Evolutionary conservation across 1,140 invertebrate species (phyloP), one percentile per base, ranked within the genome.

Genomic region (Papilio xuthus): DNA sequence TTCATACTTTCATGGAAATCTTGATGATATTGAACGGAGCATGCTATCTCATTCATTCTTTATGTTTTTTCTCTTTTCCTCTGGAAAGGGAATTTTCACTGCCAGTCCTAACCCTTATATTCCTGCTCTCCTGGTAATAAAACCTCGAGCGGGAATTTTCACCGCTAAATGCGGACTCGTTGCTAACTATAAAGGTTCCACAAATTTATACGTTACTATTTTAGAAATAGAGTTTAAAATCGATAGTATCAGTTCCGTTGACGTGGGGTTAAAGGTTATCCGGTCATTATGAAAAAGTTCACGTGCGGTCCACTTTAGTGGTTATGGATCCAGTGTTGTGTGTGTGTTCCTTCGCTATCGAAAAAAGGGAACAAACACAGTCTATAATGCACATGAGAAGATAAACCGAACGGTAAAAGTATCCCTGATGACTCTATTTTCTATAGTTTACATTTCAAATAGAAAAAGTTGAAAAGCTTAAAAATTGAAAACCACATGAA

Each of bases 71-170:
- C 60, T 67, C 60, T 67, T 32, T 67, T 67, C 26, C 60, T 7
- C 60, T 15, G 12, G 6, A 82, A 77, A 71, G 23, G 18, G 47
- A 74, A 32, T 50, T 78, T 80, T 78, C 20, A 18, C 4, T 8
- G 7, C 47, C 26, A 79, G 15, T 28, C 12, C 12, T 63, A 77
- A n/a, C 82, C 56, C 77, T 44, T 23, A 15, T 20, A 32, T 44
- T 70, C 80, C 75, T 88, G 78, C 8, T 73, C 10, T 75, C 86
- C 88, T 91, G 32, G 69, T 85, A 77, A 70, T 56, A 82, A 76
- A 85, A 79, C 79, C 83, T 85, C 53, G 82, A 77, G 80, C 44
- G 77, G 60, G 60, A 63, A 63, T 63, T 63, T 63, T 63, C 60
- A 63, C 2, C 23, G 60, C 26, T 60, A 60, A 60, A 9, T 60